phyloP scores from a whole-genome alignment of 2,888 invertebrate species.

The Ectemnius lituratus region DNA sequence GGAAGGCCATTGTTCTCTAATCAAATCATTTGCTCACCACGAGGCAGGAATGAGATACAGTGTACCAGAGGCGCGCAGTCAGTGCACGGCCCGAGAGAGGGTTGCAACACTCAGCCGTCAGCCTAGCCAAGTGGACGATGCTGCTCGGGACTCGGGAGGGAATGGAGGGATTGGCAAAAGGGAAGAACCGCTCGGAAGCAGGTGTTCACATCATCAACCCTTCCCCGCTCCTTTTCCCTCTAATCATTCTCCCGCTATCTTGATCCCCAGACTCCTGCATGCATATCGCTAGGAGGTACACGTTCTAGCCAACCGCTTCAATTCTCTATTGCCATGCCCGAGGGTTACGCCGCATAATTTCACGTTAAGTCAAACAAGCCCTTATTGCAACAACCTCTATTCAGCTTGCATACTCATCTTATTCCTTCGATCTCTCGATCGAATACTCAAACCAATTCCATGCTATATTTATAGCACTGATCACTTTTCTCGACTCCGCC shows the following conservation, averaged over 20 bases:
- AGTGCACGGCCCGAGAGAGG: slow-evolving; percentile 5
- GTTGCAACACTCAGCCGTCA: slow-evolving; percentile 14
- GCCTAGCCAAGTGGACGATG: slow-evolving; percentile 18
- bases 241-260: not conserved
- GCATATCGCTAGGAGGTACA: too few relatives aligned
- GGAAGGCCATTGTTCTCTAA: slow-evolving; percentile 78
- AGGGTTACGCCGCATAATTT: too few relatives aligned
- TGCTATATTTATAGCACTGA: too few relatives aligned
- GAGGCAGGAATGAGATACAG: slow-evolving; percentile 56
- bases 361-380: too few relatives aligned
- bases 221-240: not conserved
- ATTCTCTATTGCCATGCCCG: too few relatives aligned
- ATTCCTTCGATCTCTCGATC: too few relatives aligned
- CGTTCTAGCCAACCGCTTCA: too few relatives aligned
- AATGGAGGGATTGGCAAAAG: slow-evolving; percentile 31
- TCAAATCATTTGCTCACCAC: slow-evolving; percentile 76
- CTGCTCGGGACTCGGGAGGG: slow-evolving; percentile 16
- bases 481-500: too few relatives aligned
- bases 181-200: slow-evolving; percentile 38
- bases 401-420: too few relatives aligned
- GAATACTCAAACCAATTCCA: too few relatives aligned
- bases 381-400: too few relatives aligned
- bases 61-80: slow-evolving; percentile 35
- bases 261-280: too few relatives aligned
- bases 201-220: slow-evolving; percentile 45